These are phyloP conservation scores for Alexandromys oeconomus DNA, from an alignment of 2,797 vertebrate genomes.

Conservation along the genomic window DNA sequence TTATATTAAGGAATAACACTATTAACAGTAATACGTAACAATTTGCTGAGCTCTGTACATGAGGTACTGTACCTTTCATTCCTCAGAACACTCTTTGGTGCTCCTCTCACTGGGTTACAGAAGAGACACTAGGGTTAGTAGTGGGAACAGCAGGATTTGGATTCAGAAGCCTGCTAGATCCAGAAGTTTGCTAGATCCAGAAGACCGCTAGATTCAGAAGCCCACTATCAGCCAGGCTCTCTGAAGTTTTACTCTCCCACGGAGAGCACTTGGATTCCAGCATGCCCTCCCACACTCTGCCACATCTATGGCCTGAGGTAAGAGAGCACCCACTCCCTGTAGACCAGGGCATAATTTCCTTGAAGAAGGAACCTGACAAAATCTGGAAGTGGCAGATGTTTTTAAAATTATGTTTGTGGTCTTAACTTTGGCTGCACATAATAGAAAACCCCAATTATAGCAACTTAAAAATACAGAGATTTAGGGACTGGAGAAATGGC, in stretches of 20 bases:
- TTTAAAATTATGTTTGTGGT: neutral
- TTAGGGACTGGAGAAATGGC: no score
- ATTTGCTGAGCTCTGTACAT: neutral
- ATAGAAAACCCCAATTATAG: neutral
- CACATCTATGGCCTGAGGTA: neutral
- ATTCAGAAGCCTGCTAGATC: neutral
- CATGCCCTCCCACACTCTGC: neutral
- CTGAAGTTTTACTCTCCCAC: no score
- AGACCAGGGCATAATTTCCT: neutral
- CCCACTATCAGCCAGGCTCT: neutral
- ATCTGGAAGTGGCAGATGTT: neutral
- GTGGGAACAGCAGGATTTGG: neutral
- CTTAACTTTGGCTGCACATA: neutral
- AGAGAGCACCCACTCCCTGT: neutral
- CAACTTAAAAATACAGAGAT: neutral
- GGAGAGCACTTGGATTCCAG: neutral
- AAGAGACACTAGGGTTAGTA: neutral
- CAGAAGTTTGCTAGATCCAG: neutral
- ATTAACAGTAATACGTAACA: neutral
- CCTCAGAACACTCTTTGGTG: neutral
- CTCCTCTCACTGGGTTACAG: neutral
- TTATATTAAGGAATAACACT: neutral
- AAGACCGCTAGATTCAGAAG: neutral
- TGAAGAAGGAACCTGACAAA: neutral
- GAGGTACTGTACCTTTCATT: neutral